Conservation (phyloP, 2,113 vertebrate species). For the Salvator merianae region DNA sequence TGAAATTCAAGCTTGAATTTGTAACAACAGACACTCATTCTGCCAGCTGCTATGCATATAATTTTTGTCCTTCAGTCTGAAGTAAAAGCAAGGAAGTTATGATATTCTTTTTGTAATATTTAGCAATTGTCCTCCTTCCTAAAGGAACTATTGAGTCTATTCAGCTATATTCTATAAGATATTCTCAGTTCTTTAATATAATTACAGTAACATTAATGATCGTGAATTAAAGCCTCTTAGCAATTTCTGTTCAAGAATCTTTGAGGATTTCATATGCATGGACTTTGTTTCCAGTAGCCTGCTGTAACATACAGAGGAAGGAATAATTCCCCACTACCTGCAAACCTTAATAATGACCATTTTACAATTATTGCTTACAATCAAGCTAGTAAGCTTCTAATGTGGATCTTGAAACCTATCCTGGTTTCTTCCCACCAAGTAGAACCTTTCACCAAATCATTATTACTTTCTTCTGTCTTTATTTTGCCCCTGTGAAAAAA, state of each 20-base stretch:
- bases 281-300: neutral
- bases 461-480: neutral
- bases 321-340: neutral
- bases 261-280: neutral
- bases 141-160: neutral
- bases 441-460: neutral
- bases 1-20: neutral
- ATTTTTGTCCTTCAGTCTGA: neutral
- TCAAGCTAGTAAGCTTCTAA: too few species aligned
- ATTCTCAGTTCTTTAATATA: neutral
- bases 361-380: neutral
- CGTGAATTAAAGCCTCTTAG: neutral
- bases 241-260: neutral
- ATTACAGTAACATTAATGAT: neutral
- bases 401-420: too few species aligned
- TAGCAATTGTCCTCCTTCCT: neutral
- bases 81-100: neutral
- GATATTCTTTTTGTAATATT: neutral
- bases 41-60: rapidly evolving
- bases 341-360: neutral
- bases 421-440: neutral
- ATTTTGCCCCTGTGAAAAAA: neutral
- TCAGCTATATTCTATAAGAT: neutral
- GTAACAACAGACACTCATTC: neutral
- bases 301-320: neutral